Percentiles rank a stretch among this genome's conserved stretches.
Evolutionary conservation across 37 sponge, comb jelly and placozoan genomes (phyloP).

Genomic region (Chondrilla cf. caribensis): DNA sequence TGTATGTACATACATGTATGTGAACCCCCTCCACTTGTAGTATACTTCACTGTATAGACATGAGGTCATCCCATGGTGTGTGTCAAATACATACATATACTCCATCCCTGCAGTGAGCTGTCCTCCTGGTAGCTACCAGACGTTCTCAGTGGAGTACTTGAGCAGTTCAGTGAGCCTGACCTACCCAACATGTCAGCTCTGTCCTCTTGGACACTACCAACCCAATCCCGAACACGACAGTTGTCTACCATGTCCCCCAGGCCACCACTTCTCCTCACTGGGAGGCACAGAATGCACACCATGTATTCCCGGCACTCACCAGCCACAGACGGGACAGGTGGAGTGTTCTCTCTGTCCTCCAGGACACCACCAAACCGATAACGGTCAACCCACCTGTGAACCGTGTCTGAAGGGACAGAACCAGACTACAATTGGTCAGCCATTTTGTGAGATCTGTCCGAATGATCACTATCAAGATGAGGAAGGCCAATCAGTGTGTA

Average conservation of each 20-base stretch:
- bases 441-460: no score
- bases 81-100: no score
- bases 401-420: no score
- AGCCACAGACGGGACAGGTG: not conserved
- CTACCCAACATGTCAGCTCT: not conserved
- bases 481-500: not conserved
- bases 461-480: not conserved
- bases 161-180: not conserved
- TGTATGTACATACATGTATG: not conserved
- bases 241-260: slow-evolving; percentile 3
- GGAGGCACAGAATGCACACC: no score
- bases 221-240: not conserved
- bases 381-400: no score
- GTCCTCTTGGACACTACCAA: slow-evolving; percentile 18
- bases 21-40: not conserved
- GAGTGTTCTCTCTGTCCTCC: not conserved
- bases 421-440: no score
- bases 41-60: no score
- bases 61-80: no score
- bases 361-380: not conserved
- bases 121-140: slow-evolving; percentile 7
- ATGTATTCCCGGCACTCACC: not conserved
- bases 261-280: not conserved
- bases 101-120: not conserved
- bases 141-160: not conserved